Conservation (phyloP, 1,140 invertebrate species). For the Holcopasites calliopsidis region DNA sequence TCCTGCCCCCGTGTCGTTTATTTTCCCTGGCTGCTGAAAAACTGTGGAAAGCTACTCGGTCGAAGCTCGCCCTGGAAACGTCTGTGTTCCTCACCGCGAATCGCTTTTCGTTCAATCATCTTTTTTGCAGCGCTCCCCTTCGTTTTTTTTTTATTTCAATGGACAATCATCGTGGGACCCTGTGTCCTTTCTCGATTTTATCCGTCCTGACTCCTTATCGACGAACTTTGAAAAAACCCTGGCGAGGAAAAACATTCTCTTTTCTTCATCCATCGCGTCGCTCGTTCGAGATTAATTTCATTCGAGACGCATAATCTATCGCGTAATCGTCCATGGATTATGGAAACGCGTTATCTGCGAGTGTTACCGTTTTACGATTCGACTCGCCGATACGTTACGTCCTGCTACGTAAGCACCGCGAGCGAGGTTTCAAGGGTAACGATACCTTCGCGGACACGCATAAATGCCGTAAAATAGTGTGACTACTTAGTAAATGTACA, state of each 20-base stretch:
- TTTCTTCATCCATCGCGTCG: too few species aligned
- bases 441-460: too few species aligned
- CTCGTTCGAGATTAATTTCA: neutral
- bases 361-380: slow-evolving; percentile 10
- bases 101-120: neutral
- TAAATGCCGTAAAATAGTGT: too few species aligned
- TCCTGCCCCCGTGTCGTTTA: slow-evolving; percentile 26
- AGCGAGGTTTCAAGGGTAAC: slow-evolving; percentile 16
- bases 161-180: neutral
- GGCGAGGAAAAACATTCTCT: too few species aligned
- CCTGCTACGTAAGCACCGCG: slow-evolving; percentile 5
- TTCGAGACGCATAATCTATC: neutral
- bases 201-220: too few species aligned
- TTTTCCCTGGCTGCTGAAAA: slow-evolving; percentile 7
- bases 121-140: neutral
- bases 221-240: neutral
- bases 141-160: too few species aligned
- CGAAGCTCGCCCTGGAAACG: neutral
- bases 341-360: neutral
- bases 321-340: slow-evolving; percentile 1
- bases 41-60: slow-evolving; percentile 19
- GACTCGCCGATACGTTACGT: slow-evolving; percentile 9
- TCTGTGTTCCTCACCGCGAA: too few species aligned
- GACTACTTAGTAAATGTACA: too few species aligned
- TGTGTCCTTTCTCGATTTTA: too few species aligned